Conservation (phyloP, 2,888 invertebrate genomes). For the Melieria picta region DNA sequence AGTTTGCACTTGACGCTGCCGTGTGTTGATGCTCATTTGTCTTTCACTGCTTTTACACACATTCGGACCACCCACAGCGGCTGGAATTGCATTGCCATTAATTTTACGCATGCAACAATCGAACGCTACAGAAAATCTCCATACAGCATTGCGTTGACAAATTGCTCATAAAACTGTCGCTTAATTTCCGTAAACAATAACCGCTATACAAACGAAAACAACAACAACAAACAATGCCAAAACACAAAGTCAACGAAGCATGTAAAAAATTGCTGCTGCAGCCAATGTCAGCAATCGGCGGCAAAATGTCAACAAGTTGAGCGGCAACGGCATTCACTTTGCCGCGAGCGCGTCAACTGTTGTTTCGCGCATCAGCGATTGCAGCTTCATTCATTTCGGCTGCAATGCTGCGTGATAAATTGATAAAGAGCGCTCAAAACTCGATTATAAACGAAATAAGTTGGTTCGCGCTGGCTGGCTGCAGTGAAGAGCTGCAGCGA, state of each 20-base stretch:
- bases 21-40: no score
- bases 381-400: no score
- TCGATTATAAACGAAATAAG: no score
- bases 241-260: not conserved
- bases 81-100: no score
- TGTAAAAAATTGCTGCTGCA: conserved; percentile 3
- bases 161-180: conserved; percentile 57
- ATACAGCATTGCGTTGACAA: conserved; percentile 50
- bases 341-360: not conserved
- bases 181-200: conserved; percentile 52
- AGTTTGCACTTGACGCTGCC: no score
- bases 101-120: not conserved
- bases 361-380: not conserved
- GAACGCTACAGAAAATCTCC: not conserved
- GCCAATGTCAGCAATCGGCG: conserved; percentile 45
- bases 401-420: not conserved
- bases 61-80: no score
- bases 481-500: not conserved
- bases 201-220: not conserved
- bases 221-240: not conserved
- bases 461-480: no score
- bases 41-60: no score
- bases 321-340: conserved; percentile 30
- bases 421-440: not conserved
- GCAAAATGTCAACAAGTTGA: conserved; percentile 55